Base-by-base conservation (phyloP, 1,140 invertebrate species). In the Hyphantria cunea region DNA sequence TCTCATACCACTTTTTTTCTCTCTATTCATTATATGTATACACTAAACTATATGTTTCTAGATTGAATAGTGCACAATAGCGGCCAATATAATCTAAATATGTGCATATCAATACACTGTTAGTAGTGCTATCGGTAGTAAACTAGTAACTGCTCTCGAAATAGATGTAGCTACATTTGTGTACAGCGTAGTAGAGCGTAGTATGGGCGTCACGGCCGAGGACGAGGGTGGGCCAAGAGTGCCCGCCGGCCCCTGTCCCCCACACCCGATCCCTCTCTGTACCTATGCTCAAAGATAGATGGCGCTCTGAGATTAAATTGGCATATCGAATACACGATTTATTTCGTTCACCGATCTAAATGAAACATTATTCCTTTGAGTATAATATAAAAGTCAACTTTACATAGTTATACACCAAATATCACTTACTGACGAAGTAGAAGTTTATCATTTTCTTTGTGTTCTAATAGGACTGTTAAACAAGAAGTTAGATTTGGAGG, bases 291-390 rank as follows among this genome's bases (percentile, higher is more conserved):
- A 62, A 72, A 80, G 68, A 83, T 84, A 87, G 84, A 85, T 85
- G 84, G 84, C 84, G 81, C 62, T 69, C 44, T 66, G 62, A 74
- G 82, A 83, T 87, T 81, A 80, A 84, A 84, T 78, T 80, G 74
- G 72, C 77, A 78, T 73, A 80, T 78, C 74, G 66, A 51, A 52
- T 75, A 75, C 71, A 74, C 66, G 62, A 69, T 74, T 68, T 70
- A 68, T 66, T 68, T 53, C 54, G 54, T 44, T 64, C 58, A 44
- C 47, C 63, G 50, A 75, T 70, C 72, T 68, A 72, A 74, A 68
- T 72, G 70, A 72, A 73, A 73, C 61, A 62, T 58, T 48, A 58
- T 41, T 58, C 54, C 55, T 51, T 44, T 39, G 47, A 48, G 17
- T 48, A 59, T 51, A 58, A 55, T 64, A 64, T 33, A 51, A 60